Conservation (phyloP, 1,140 invertebrate genomes). For the Drosophila novamexicana region DNA sequence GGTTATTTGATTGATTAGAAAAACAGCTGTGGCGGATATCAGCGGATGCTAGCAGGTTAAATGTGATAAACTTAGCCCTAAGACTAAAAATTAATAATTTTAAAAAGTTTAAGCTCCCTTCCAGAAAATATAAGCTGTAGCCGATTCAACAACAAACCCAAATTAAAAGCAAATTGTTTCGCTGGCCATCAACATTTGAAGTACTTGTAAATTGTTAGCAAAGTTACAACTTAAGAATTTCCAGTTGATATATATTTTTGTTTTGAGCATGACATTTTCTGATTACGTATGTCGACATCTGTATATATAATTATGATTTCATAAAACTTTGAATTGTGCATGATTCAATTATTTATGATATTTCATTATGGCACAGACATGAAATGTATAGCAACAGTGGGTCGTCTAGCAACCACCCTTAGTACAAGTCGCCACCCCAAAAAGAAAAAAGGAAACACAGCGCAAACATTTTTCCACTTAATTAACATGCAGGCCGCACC, state of each 20-base stretch:
- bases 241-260: too few species aligned
- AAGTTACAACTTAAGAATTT: background rate
- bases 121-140: too few species aligned
- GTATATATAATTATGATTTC: constrained; percentile 31
- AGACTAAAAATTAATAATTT: too few species aligned
- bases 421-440: constrained; percentile 16
- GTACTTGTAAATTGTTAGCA: constrained; percentile 13
- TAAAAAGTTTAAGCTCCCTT: too few species aligned
- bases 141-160: too few species aligned
- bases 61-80: too few species aligned
- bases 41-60: too few species aligned
- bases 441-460: constrained; percentile 10
- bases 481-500: constrained; percentile 68
- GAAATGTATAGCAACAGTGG: constrained; percentile 1
- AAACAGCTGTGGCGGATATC: too few species aligned
- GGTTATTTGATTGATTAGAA: too few species aligned
- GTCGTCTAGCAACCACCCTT: constrained; percentile 15
- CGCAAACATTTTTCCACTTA: constrained; percentile 64
- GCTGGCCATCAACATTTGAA: constrained; percentile 11
- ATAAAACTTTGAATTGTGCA: constrained; percentile 32
- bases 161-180: constrained; percentile 15
- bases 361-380: constrained; percentile 22
- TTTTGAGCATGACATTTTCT: background rate
- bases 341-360: constrained; percentile 53
- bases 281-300: constrained; percentile 22